A percentile compares a stretch with the other conserved stretches of the same genome.
Conservation (phyloP, 1,140 invertebrate genomes). For the Theocolax elegans region DNA sequence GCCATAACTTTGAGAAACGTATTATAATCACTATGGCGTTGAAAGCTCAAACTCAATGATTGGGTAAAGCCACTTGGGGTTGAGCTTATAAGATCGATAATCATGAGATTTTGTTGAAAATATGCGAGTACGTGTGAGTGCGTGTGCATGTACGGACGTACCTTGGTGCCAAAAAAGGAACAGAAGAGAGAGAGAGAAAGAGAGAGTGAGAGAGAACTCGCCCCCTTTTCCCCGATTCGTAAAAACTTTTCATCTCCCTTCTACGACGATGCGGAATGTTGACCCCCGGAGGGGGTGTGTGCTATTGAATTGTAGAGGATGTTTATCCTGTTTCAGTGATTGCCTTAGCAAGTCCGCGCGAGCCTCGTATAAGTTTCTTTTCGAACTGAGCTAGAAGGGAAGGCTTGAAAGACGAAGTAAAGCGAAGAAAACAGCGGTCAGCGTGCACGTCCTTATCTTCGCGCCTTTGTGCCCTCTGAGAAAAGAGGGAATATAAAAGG, state of each 20-base stretch:
- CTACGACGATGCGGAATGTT: background rate
- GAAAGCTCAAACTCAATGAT: conserved; percentile 18
- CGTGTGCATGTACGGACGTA: background rate
- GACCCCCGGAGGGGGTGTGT: background rate
- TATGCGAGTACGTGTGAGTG: background rate
- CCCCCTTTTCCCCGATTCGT: too few species aligned
- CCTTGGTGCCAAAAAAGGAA: too few species aligned
- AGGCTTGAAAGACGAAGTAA: background rate
- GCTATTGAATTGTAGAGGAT: conserved; percentile 16
- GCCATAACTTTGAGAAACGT: conserved; percentile 13
- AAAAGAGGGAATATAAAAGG: background rate
- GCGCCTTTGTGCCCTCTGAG: background rate
- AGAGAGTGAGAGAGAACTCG: background rate
- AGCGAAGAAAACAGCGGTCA: conserved; percentile 9
- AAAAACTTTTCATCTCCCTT: background rate
- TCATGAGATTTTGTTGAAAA: background rate
- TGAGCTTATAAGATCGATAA: conserved; percentile 9
- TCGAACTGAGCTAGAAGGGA: background rate
- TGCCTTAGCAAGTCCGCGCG: background rate
- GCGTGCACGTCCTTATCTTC: conserved; percentile 8
- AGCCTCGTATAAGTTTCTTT: conserved; percentile 1
- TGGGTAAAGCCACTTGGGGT: background rate
- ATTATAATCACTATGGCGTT: conserved; percentile 19
- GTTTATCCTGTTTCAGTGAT: conserved; percentile 20
- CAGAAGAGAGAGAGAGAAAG: too few species aligned